Conservation (phyloP, 2,113 vertebrate species). For the Scytalopus superciliaris region DNA sequence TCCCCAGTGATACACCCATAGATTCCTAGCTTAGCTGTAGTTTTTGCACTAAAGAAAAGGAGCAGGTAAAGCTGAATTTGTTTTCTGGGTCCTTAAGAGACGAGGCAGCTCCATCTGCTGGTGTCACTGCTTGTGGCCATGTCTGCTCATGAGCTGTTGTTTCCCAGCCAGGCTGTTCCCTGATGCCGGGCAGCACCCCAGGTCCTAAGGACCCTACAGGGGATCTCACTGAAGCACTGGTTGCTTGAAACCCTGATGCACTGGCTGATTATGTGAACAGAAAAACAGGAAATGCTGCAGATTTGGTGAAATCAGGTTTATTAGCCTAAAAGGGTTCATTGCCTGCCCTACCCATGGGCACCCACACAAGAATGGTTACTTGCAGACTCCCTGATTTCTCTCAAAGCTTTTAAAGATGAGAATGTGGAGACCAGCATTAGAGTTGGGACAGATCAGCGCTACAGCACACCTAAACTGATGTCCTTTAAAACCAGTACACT, state of each 20-base stretch:
- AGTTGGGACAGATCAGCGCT: neutral
- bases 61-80: neutral
- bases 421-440: neutral
- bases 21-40: neutral
- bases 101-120: constrained; percentile 54
- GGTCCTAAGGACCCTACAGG: neutral
- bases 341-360: no score
- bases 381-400: neutral
- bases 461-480: neutral
- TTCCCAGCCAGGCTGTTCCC: neutral
- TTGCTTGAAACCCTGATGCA: neutral
- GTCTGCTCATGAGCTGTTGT: neutral
- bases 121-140: neutral
- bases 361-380: neutral
- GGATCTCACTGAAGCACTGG: neutral
- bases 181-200: neutral
- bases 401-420: neutral
- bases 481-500: neutral
- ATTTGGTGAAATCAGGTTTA: neutral
- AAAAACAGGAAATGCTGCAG: neutral
- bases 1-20: neutral
- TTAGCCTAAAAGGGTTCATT: neutral
- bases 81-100: neutral
- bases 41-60: neutral
- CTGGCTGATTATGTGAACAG: neutral